Evolutionary conservation across 2,888 invertebrate species (phyloP), one percentile per base, ranked within the genome.

Genomic region (Polyploca ridens): DNA sequence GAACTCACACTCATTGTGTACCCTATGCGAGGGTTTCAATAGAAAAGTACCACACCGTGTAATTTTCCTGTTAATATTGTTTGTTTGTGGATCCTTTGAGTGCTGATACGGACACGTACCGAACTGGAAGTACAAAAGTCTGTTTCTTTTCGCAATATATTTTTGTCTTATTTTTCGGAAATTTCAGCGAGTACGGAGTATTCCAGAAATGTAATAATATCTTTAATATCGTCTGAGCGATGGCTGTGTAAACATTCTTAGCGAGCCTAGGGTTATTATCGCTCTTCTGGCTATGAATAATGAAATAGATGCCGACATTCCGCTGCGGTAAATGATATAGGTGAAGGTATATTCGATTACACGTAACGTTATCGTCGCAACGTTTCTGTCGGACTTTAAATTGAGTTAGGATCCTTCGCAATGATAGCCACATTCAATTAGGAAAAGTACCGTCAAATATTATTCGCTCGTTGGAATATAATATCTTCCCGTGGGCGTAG

Each of bases 121-220:
- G 67, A 67, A 73, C 69, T 67, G 64, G 69, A 67, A 69, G 69
- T 66, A 66, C 69, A 74, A 76, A 81, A 78, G 78, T 74, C 61
- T 74, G 65, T 72, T 74, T 64, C 70, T 76, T 69, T 67, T 75
- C 74, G 72, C 75, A 78, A 82, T 82, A 82, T 73, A 11, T 73
- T 83, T 78, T 78, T 70, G 67, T 73, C 73, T 67, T 74, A 76
- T 27, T 78, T 76, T 73, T 75, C 74, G 69, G 72, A 81, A 77
- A 79, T 79, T 77, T 74, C 72, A 71, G 68, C 69, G 72, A 75
- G 73, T 76, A 74, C 73, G 72, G 72, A 76, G 74, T 78, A 75
- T 77, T 82, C 77, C 77, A 81, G 81, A 83, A 86, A 87, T 85
- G 85, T 89, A 87, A 89, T 89, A 89, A 88, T 87, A 85, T 83